phyloP scores from a whole-genome alignment of 2,113 vertebrate genomes.

The Mastomys natalensis region DNA sequence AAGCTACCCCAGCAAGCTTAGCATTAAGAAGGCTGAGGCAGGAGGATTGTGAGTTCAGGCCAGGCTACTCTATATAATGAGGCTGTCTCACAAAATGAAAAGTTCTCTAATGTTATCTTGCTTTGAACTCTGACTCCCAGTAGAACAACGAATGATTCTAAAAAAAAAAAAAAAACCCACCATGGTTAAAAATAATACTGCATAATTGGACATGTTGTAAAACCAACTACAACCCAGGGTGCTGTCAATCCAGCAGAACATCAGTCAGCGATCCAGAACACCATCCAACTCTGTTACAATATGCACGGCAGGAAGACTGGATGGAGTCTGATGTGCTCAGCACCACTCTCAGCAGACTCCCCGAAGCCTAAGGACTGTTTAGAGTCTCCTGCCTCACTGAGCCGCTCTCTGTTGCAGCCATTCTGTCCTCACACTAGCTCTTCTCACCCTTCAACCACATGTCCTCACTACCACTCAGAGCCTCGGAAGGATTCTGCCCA shows the following conservation, averaged over 20 bases:
- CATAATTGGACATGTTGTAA: not conserved
- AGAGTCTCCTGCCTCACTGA: not conserved
- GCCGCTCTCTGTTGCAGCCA: not conserved
- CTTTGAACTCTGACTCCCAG: not conserved
- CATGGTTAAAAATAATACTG: not conserved
- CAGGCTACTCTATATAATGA: not conserved
- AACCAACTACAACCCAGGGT: not conserved
- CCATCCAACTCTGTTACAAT: not conserved
- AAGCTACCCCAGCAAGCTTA: not conserved
- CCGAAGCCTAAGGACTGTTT: too few relatives aligned
- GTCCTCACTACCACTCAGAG: not conserved
- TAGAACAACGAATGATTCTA: not conserved
- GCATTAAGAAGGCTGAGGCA: not conserved
- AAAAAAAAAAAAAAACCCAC: not conserved
- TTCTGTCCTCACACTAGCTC: not conserved
- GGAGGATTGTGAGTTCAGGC: not conserved
- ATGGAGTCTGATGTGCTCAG: not conserved
- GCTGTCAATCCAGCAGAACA: not conserved
- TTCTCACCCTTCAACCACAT: not conserved
- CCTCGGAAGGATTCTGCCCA: not conserved
- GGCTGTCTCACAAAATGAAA: not conserved
- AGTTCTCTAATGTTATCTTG: not conserved
- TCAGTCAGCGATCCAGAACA: not conserved
- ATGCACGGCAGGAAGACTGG: not conserved
- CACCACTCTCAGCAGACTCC: not conserved